Evolutionary conservation across 1,140 invertebrate species (phyloP).

Genomic region (Pollicipes pollicipes): DNA sequence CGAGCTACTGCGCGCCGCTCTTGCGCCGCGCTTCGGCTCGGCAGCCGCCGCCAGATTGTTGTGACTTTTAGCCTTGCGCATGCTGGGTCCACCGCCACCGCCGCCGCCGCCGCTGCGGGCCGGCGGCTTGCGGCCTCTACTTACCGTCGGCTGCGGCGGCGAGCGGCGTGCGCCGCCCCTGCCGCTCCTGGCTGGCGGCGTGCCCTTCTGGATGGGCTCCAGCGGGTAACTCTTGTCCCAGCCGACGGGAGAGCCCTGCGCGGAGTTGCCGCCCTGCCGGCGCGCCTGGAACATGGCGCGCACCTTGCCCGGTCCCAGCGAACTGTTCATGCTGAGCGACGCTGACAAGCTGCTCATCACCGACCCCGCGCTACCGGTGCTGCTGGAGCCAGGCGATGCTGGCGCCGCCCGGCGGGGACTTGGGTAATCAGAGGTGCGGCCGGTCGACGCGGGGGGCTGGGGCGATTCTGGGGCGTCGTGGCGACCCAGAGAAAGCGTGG

Average conservation of each 20-base stretch:
- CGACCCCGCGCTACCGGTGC: background rate
- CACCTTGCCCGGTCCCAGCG: conserved; percentile 18
- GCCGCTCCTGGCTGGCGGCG: conserved; percentile 9
- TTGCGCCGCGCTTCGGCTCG: background rate
- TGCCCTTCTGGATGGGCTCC: conserved; percentile 15
- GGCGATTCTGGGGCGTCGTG: no score
- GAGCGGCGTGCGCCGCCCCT: background rate
- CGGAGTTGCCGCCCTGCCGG: conserved; percentile 10
- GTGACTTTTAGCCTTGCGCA: conserved; percentile 11
- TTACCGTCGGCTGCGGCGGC: conserved; percentile 6
- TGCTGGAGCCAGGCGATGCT: background rate
- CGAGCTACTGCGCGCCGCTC: background rate
- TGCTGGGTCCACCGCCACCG: conserved; percentile 13
- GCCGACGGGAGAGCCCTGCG: conserved; percentile 18
- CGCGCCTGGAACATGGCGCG: conserved; percentile 22
- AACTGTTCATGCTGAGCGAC: conserved; percentile 17
- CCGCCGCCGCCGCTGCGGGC: conserved; percentile 8
- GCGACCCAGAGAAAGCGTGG: no score
- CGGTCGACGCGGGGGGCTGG: no score
- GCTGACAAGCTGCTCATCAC: conserved; percentile 10
- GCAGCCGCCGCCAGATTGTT: background rate
- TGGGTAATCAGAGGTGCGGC: background rate
- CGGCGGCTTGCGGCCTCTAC: no score
- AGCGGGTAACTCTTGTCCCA: conserved; percentile 23
- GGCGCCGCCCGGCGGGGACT: no score